phyloP scores from a whole-genome alignment of 2,888 invertebrate species.

The Horisme vitalbata region DNA sequence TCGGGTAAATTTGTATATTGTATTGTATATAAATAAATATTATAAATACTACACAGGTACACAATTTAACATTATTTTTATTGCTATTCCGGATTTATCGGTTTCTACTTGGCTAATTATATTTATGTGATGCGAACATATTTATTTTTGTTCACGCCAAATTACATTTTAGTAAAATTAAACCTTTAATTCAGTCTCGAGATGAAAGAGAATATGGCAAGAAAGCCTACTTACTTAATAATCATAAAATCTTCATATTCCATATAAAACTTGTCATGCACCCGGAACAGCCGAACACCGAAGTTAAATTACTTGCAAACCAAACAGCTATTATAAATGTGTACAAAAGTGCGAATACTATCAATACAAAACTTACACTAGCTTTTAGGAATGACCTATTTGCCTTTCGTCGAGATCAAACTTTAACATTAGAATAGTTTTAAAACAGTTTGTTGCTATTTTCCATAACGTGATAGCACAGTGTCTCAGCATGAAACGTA shows the following conservation, averaged over 20 bases:
- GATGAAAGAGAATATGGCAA: slow-evolving; percentile 31
- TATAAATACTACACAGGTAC: too few species aligned
- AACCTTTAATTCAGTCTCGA: slow-evolving; percentile 30
- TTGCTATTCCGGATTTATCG: too few species aligned
- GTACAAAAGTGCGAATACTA: slow-evolving; percentile 53
- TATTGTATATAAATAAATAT: too few species aligned
- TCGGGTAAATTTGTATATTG: too few species aligned
- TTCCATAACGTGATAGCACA: not conserved
- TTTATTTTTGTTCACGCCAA: not conserved
- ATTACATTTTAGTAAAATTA: not conserved
- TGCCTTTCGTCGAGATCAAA: slow-evolving; percentile 31
- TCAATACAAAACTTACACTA: slow-evolving; percentile 38
- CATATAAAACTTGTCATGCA: slow-evolving; percentile 23
- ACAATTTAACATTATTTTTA: too few species aligned
- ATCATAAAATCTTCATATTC: slow-evolving; percentile 1
- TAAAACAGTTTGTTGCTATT: not conserved
- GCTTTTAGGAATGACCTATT: slow-evolving; percentile 26
- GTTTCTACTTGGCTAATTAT: too few species aligned
- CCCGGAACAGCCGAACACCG: slow-evolving; percentile 7
- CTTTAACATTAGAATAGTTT: not conserved
- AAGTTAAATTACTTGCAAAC: slow-evolving; percentile 22
- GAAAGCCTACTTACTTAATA: slow-evolving; percentile 26
- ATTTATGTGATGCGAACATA: not conserved
- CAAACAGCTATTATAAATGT: not conserved
- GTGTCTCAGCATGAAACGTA: too few species aligned